phyloP scores from a whole-genome alignment of 2,797 vertebrate species.

The Gymnoscopelus microlampas region DNA sequence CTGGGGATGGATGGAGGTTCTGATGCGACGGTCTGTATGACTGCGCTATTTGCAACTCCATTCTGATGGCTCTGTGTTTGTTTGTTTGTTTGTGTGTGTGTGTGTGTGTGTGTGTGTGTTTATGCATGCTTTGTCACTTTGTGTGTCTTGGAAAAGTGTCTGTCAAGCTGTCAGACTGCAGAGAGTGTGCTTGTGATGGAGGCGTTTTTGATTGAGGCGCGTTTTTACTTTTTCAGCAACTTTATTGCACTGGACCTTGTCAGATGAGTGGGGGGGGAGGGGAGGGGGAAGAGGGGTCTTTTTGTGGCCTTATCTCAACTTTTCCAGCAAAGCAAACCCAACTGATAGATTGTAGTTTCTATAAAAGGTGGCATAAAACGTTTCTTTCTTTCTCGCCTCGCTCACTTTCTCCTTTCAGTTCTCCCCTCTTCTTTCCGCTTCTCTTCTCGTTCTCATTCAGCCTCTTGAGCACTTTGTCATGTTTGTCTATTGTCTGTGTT shows the following conservation, averaged over 20 bases:
- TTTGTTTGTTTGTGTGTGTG: constrained; percentile 4
- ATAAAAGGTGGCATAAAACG: constrained; percentile 25
- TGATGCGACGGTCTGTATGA: not conserved
- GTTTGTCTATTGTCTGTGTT: not conserved
- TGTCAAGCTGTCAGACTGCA: constrained; percentile 32
- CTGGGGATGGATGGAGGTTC: not conserved
- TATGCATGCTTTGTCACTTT: constrained; percentile 17
- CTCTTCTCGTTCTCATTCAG: not conserved
- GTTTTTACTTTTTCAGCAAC: constrained; percentile 35
- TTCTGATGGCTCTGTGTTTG: not conserved
- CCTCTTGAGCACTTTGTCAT: not conserved
- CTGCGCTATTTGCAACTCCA: not conserved
- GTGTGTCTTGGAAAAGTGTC: constrained; percentile 14
- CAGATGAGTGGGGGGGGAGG: not conserved
- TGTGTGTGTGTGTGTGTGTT: not conserved
- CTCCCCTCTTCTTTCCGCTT: too few relatives aligned
- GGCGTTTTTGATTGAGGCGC: constrained; percentile 27
- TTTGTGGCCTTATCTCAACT: constrained; percentile 16
- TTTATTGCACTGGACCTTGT: constrained; percentile 12
- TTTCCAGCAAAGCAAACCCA: not conserved
- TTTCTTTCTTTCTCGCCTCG: not conserved
- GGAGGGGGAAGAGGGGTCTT: not conserved
- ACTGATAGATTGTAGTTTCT: constrained; percentile 19
- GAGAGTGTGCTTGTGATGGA: constrained; percentile 1
- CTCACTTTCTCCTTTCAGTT: constrained; percentile 9